Evolutionary conservation across 2,797 vertebrate species (phyloP).

Genomic region (Tauraco hartlaubi): DNA sequence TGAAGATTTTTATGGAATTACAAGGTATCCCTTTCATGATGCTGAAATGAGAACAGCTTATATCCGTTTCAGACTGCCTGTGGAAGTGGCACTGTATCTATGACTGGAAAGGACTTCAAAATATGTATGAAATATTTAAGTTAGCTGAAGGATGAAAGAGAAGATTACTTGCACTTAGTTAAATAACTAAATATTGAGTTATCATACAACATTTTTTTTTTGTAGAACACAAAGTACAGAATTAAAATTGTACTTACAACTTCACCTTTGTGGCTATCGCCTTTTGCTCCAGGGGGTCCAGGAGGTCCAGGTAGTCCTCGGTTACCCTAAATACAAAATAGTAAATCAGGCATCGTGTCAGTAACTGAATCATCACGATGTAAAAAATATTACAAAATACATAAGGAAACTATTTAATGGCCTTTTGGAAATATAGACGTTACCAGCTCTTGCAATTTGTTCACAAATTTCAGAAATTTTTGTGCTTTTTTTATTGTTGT

Average conservation of each 20-base stretch:
- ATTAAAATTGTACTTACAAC: slow-evolving; percentile 79
- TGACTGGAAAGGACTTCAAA: background rate
- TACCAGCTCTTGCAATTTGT: background rate
- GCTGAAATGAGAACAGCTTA: background rate
- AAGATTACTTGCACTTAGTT: background rate
- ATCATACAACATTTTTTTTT: background rate
- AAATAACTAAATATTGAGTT: background rate
- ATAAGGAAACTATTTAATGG: background rate
- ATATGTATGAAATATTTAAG: background rate
- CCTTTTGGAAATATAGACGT: background rate
- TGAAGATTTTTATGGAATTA: background rate
- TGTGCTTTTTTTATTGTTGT: background rate
- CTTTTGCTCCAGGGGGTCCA: slow-evolving; percentile 84
- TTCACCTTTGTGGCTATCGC: slow-evolving; percentile 82
- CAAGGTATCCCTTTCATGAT: background rate
- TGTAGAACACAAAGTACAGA: background rate
- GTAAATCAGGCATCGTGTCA: background rate
- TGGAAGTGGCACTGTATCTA: background rate
- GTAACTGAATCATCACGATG: background rate
- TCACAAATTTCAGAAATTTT: background rate
- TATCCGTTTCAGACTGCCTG: background rate
- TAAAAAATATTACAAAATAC: background rate
- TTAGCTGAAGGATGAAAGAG: background rate
- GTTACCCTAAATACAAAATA: slow-evolving; percentile 77
- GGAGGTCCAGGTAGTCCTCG: slow-evolving; percentile 77